Percentiles rank a stretch among this genome's conserved stretches.
phyloP scores from a whole-genome alignment of 2,113 vertebrate species.

The Ahaetulla prasina region DNA sequence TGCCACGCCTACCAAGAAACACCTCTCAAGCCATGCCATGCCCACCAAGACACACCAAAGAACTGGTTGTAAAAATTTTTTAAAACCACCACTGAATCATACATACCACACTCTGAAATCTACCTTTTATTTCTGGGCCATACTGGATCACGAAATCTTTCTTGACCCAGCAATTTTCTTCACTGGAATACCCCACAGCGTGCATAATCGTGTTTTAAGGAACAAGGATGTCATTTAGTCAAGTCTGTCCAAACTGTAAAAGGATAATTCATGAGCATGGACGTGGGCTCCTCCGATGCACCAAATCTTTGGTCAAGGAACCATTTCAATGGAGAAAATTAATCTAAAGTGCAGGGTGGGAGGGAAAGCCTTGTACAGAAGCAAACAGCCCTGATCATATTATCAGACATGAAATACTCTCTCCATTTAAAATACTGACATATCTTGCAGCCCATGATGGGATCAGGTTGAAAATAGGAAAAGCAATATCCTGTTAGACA shows the following conservation, averaged over 20 bases:
- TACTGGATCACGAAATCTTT: background rate
- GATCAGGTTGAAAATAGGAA: constrained; percentile 4
- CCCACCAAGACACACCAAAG: too few relatives aligned
- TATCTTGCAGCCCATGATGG: background rate
- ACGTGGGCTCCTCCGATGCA: background rate
- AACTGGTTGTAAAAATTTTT: too few relatives aligned
- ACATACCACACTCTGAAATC: background rate
- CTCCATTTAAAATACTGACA: constrained; percentile 1
- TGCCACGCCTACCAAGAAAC: too few relatives aligned
- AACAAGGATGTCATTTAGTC: background rate
- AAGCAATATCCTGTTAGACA: constrained; percentile 30
- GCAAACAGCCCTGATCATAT: background rate
- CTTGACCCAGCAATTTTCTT: background rate
- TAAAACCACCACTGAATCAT: too few relatives aligned
- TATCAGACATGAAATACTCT: background rate
- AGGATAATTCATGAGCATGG: background rate
- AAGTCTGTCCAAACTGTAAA: background rate
- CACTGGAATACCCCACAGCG: background rate
- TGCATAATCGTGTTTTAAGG: background rate
- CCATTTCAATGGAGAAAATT: background rate
- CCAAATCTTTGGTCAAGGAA: background rate
- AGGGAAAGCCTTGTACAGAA: background rate
- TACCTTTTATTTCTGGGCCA: background rate
- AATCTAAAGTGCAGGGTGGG: background rate
- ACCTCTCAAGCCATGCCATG: too few relatives aligned